Evolutionary conservation across 2,888 invertebrate species (phyloP), one percentile per base, ranked within the genome.

Genomic region (Dione vanillae): DNA sequence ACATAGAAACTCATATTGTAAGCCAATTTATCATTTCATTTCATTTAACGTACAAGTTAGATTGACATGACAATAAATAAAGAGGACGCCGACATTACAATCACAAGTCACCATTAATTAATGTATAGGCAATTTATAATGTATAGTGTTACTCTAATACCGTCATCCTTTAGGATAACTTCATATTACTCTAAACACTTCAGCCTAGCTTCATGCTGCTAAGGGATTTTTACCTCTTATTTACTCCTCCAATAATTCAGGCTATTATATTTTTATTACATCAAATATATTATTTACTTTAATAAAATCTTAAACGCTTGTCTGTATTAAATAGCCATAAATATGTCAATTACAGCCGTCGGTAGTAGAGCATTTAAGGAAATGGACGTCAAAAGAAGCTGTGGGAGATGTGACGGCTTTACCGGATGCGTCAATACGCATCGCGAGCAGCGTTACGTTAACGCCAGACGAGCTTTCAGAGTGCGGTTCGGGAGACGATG

Each of bases 1-100:
- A 97, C 86, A 98, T 98, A 83, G 98, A 98, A 93, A 97, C 97
- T 73, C 94, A 96, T 91, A 95, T 97, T 94, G 98, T 98, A 92
- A 96, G 97, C 95, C 74, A 68, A 16, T 16, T 16, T 51, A 64
- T 54, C 16, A 54, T 47, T 19, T 20, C 43, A 54, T 41, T 54
- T 14, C 37, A 47, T 16, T 35, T 61, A 45, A 61, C 27, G 61
- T 45, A 61, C 61, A 61, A 61, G 43, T 61, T 61, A 61, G 61
- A 61, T 61, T 61, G 61, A 61, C 61, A 35, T 61, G 11, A 45
- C 45, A 61, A 61, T 61, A 61, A 45, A 61, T 61, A 27, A 45
- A 61, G 45, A 35, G 45, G 16, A 61, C 61, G 45, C 45, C 43
- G 27, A 61, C 43, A 45, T 61, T 61, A 27, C 43, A 43, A 27